A percentile compares a stretch with the other conserved stretches of the same genome.
phyloP scores from a whole-genome alignment of 1,140 invertebrate genomes.

The Bombus consobrinus region DNA sequence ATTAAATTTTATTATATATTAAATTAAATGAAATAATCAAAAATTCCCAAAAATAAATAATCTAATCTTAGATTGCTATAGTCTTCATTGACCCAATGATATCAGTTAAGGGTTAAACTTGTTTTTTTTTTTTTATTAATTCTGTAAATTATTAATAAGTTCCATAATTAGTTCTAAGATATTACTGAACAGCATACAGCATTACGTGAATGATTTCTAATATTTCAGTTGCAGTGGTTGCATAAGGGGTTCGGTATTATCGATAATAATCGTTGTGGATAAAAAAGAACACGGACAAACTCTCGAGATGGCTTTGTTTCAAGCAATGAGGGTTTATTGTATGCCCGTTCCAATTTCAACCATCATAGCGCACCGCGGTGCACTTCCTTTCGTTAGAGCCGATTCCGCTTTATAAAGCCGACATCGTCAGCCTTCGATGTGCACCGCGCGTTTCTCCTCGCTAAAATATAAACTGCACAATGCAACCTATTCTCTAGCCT shows the following conservation, averaged over 20 bases:
- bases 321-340: slow-evolving; percentile 33
- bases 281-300: neutral
- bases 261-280: neutral
- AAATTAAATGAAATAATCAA: too few species aligned
- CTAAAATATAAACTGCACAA: neutral
- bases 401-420: slow-evolving; percentile 42
- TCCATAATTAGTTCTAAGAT: too few species aligned
- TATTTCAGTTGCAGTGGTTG: neutral
- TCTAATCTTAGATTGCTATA: too few species aligned
- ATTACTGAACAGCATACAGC: neutral
- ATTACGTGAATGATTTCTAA: neutral
- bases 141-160: too few species aligned
- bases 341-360: slow-evolving; percentile 45
- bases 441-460: slow-evolving; percentile 2
- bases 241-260: neutral
- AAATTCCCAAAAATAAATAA: too few species aligned
- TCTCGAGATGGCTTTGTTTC: slow-evolving; percentile 12
- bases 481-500: neutral
- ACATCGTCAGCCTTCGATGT: slow-evolving; percentile 33
- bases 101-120: too few species aligned
- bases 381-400: slow-evolving; percentile 49
- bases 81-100: too few species aligned
- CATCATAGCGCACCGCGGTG: slow-evolving; percentile 36
- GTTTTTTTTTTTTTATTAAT: too few species aligned
- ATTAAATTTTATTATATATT: too few species aligned